Conservation (phyloP, 2,888 invertebrate genomes). For the Druceiella hillmani region DNA sequence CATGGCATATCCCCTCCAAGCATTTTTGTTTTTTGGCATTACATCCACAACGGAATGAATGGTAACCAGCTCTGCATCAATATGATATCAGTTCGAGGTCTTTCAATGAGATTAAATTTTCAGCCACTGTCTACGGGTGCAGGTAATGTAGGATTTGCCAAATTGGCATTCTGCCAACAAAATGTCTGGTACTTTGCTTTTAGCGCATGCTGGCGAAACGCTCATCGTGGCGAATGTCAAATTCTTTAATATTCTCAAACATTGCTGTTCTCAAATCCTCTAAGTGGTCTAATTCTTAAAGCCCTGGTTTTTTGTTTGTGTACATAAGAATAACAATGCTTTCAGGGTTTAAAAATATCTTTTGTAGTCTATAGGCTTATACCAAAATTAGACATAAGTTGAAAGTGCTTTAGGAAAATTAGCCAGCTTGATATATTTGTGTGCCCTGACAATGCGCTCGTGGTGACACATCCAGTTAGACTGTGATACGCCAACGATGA, state of each 20-base stretch:
- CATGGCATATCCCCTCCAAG: too few relatives aligned
- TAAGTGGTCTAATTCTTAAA: conserved; percentile 1
- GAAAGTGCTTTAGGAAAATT: conserved; percentile 2
- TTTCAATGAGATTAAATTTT: too few relatives aligned
- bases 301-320: conserved; percentile 2
- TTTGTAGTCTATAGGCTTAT: not conserved
- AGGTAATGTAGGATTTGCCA: too few relatives aligned
- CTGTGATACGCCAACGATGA: conserved; percentile 2
- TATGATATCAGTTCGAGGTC: too few relatives aligned
- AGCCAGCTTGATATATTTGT: conserved; percentile 2
- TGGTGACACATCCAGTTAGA: conserved; percentile 2
- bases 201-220: too few relatives aligned
- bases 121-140: too few relatives aligned
- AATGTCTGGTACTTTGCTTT: too few relatives aligned
- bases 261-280: conserved; percentile 2
- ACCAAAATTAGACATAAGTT: conserved; percentile 1
- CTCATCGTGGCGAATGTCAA: too few relatives aligned
- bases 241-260: not conserved
- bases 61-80: too few relatives aligned
- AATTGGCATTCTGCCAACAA: too few relatives aligned
- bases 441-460: conserved; percentile 4
- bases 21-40: too few relatives aligned
- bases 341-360: conserved; percentile 3
- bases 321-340: conserved; percentile 2
- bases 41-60: too few relatives aligned